Evolutionary conservation across 2,888 invertebrate genomes (phyloP), one percentile per base, ranked within the genome.

Genomic region (Nomada lathburiana): DNA sequence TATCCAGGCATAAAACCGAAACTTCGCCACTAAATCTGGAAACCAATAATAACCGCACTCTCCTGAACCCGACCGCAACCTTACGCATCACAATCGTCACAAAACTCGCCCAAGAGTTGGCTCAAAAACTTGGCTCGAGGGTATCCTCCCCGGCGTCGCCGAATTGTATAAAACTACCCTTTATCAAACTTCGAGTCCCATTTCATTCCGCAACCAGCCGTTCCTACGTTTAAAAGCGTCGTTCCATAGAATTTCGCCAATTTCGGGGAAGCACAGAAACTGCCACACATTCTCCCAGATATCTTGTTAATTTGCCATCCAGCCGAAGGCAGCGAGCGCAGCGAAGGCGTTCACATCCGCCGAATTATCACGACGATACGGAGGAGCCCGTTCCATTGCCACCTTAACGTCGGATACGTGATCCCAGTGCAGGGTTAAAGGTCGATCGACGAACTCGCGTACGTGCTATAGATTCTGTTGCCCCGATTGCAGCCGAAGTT

Each of bases 361-460:
- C 23, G 42, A 20, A 64, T 76, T 80, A 80, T 60, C 26, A 10
- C 20, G 26, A 20, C 13, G 60, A 64, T 47, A 62, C 42, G 59
- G 20, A n/a, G 75, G 23, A 86, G 47, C 59, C 72, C 53, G 74
- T 86, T 53, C 59, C 18, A 9, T 36, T 55, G 55, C 36, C 55
- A 65, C 47, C 70, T 78, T 84, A 71, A 76, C 76, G 65, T 59
- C 52, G 63, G 23, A 55, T 79, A 77, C 86, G 84, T 86, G 84
- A 79, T 82, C 59, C 36, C 82, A 84, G 79, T 82, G 36, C 36
- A 36, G 36, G 7, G 59, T 23, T 65, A 44, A 10, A 42, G 47
- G 13, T 52, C 76, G 57, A 75, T 65, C 64, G 16, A 36, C 47
- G 47, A 72, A 44, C 23, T 52, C 64, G 42, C 62, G 73, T 81